Base-by-base conservation (phyloP, 2,888 invertebrate species). In the Epiblema foenella region DNA sequence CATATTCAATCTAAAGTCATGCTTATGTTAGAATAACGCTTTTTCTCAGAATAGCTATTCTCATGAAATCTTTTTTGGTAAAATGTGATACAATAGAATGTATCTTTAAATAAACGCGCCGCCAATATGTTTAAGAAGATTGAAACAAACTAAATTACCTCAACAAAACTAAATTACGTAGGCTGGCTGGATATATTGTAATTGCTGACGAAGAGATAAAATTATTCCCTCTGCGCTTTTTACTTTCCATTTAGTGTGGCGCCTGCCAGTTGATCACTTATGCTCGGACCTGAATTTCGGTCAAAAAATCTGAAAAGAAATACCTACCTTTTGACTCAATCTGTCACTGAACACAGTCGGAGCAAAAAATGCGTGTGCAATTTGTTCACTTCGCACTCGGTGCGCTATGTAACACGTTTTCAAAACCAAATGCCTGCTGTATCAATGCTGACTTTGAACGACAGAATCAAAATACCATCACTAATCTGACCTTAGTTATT, bases 321-420 rank as follows among this genome's bases (percentile, higher is more conserved):
- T 64, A 15, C 18, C 33, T 64, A 15, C 18, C 33, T 37, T 63
- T 63, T 63, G 49, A 51, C 12, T 37, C 63, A 63, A 63, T 63
- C 20, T 63, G 37, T 52, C 52, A 52, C 37, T 18, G 52, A 64
- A 52, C 20, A 15, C 11, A 54, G 24, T 8, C 24, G 29, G 60
- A 46, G 46, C 49, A 49, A 49, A 49, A 15, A 62, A 62, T 11
- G 9, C 11, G 62, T 29, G 29, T 29, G 62, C 29, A 8, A 49
- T n/a, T n/a, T 46, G 62, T 7, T 42, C 12, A 33, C 29, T n/a
- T 42, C 24, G 10, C 29, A 49, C 29, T 8, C 17, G 2, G 12
- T 46, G 15, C 20, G 39, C 20, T 24, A 42, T 20, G 4, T 33
- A 49, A 46, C 24, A 46, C n/a, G 20, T n/a, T 60, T 59, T 46